Evolutionary conservation across 2,888 invertebrate species (phyloP), one percentile per base, ranked within the genome.

Genomic region (Tanypteryx hageni): DNA sequence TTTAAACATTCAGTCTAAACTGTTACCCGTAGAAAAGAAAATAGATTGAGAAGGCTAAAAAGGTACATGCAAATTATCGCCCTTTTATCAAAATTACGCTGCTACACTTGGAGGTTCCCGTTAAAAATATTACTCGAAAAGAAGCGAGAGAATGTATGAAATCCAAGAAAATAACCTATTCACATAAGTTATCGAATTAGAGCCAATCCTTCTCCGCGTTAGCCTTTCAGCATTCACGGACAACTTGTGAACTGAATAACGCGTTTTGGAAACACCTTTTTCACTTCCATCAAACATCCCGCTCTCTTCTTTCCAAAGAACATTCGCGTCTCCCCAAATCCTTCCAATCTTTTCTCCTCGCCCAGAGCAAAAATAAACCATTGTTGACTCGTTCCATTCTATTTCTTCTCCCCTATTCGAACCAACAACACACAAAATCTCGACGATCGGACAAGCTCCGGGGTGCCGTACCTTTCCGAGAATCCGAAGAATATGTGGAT

Each of bases 401-500:
- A n/a, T 22, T 61, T 59, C 44, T 18, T 56, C 56, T n/a, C 8
- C 31, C 22, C 16, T 61, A 27, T 59, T 59, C 85, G 59, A 27
- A 64, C 68, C 68, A n/a, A 44, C 31, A n/a, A 44, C n/a, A 59
- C 18, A 61, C 16, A 61, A 64, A 68, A 89, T 89, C n/a, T 44
- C 31, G 8, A 44, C n/a, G 89, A 89, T 56, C 56, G 64, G 44
- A 68, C 27, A 18, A n/a, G 10, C 44, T 61, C 58, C 3, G 18
- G 13, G 64, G 61, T 64, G 44, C 64, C 31, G 22, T n/a, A 31
- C 18, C 64, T 58, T 76, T 76, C 1, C 7, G 27, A 27, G 76
- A 76, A 27, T 86, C 56, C 44, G n/a, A 76, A 89, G 68, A 89
- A 89, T 56, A 68, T 16, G 31, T 44, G 89, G 89, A 44, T 89